phyloP scores from a whole-genome alignment of 2,888 invertebrate genomes.

The Hirtodrosophila histrioides region DNA sequence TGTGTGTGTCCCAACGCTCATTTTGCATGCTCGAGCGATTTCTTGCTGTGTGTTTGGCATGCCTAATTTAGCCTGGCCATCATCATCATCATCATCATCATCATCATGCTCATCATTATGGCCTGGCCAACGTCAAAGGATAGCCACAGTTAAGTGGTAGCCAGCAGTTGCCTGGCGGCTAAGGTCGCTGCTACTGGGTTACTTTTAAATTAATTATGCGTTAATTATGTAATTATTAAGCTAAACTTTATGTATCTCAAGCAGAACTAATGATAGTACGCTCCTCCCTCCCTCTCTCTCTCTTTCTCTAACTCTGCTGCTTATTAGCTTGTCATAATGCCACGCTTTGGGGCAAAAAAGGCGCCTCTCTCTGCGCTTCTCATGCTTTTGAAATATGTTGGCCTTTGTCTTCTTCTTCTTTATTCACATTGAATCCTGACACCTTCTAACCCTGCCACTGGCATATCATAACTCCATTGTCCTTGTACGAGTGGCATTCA shows the following conservation, averaged over 20 bases:
- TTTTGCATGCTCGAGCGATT: conserved; percentile 62
- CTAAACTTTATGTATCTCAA: conserved; percentile 8
- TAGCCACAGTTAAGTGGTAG: conserved; percentile 14
- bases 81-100: conserved; percentile 5
- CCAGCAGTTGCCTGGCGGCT: not conserved
- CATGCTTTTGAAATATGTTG: not conserved
- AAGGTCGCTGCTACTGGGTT: conserved; percentile 23
- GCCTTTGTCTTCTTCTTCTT: not conserved
- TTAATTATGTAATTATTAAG: conserved; percentile 71
- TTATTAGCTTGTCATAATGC: too few species aligned
- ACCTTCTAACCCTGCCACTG: not conserved
- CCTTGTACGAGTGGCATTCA: not conserved
- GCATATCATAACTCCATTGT: not conserved
- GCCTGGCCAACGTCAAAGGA: conserved; percentile 3
- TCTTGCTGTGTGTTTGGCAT: conserved; percentile 56
- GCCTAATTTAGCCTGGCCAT: conserved; percentile 58
- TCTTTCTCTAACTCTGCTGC: too few species aligned
- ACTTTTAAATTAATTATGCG: conserved; percentile 73
- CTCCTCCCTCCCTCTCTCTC: too few species aligned
- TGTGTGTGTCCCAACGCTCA: conserved; percentile 17
- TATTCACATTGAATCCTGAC: not conserved
- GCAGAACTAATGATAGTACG: conserved; percentile 22
- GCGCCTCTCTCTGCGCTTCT: not conserved
- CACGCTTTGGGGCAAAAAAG: not conserved
- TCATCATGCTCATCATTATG: conserved; percentile 16